Conservation (phyloP, 2,113 vertebrate species). For the Alligator sinensis region DNA sequence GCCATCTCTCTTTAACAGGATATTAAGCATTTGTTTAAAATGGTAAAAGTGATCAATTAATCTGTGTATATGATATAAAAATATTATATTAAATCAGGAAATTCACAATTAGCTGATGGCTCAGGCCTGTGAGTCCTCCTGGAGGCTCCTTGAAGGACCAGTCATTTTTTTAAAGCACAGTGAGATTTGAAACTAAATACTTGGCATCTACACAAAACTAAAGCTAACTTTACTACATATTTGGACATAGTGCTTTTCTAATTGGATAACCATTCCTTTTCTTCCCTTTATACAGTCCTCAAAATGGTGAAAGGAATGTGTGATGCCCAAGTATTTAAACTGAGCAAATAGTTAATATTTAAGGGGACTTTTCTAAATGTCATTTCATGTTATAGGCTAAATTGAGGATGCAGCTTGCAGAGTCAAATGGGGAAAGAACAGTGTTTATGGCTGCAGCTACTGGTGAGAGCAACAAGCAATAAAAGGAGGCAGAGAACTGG, state of each 20-base stretch:
- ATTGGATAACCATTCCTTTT: neutral
- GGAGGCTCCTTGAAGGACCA: neutral
- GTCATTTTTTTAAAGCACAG: neutral
- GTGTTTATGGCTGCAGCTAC: no score
- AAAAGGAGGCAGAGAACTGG: no score
- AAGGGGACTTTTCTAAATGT: neutral
- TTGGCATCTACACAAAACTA: neutral
- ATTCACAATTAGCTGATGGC: neutral
- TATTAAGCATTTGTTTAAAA: neutral
- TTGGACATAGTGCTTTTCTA: neutral
- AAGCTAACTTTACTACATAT: neutral
- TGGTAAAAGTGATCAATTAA: neutral
- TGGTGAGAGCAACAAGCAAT: no score
- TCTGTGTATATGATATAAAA: neutral
- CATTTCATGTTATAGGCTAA: neutral
- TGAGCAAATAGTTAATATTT: accelerated
- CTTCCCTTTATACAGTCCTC: neutral
- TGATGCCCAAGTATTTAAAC: neutral
- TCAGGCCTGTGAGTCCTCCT: neutral
- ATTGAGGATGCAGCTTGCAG: neutral
- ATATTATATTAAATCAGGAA: neutral
- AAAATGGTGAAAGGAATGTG: neutral
- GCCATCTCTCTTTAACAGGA: neutral
- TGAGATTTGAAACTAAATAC: neutral
- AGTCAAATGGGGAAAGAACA: neutral